Conservation (phyloP, 2,888 invertebrate species). For the Apamea anceps region DNA sequence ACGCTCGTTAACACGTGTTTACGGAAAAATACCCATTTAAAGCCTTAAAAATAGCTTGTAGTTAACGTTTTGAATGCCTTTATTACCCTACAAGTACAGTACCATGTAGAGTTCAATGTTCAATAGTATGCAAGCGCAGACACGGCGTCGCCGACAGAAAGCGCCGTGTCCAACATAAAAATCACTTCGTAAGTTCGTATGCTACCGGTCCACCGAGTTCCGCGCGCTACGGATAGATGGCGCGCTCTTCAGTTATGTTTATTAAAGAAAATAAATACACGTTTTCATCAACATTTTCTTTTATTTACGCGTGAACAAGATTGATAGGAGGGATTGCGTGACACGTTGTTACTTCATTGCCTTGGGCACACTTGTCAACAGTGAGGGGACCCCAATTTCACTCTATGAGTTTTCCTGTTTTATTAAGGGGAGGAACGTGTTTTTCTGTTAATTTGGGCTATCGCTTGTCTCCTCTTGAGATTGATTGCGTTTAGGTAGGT, state of each 20-base stretch:
- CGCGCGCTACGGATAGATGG: constrained; percentile 78
- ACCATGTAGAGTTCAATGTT: constrained; percentile 44
- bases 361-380: constrained; percentile 56
- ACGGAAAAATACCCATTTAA: constrained; percentile 29
- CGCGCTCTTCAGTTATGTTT: constrained; percentile 66
- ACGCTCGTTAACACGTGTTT: constrained; percentile 22
- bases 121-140: constrained; percentile 53
- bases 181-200: constrained; percentile 62
- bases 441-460: constrained; percentile 49
- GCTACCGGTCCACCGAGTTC: constrained; percentile 76
- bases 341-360: constrained; percentile 71
- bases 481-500: constrained; percentile 26
- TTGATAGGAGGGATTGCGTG: constrained; percentile 62
- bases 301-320: constrained; percentile 48
- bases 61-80: constrained; percentile 38
- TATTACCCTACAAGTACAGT: constrained; percentile 43
- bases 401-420: constrained; percentile 36
- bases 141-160: constrained; percentile 62
- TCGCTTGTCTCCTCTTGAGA: constrained; percentile 36
- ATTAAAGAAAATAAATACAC: neutral
- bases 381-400: constrained; percentile 41
- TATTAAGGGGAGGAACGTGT: constrained; percentile 39
- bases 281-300: constrained; percentile 25
- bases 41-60: constrained; percentile 41
- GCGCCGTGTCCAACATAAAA: constrained; percentile 64